These are phyloP conservation scores for Adelphocoris suturalis DNA, from an alignment of 2,888 invertebrate species.

Conservation along the genomic window DNA sequence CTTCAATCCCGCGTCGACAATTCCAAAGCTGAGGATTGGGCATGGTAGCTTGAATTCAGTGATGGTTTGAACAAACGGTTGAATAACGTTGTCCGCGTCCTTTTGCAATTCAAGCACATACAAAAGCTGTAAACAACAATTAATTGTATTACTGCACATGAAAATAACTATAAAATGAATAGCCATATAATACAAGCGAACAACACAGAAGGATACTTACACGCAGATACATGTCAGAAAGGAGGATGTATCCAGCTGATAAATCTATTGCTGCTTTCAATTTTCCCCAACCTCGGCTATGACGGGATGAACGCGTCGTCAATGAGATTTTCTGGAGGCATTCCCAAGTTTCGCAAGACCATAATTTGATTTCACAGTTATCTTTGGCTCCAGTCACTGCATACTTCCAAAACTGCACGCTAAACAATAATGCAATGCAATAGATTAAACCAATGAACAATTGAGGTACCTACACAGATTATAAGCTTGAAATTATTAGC, in stretches of 20 bases:
- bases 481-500: no score
- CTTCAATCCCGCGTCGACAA: slow-evolving; percentile 84
- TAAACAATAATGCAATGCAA: slow-evolving; percentile 77
- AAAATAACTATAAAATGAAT: no score
- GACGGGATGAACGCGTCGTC: slow-evolving; percentile 57
- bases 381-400: slow-evolving; percentile 93
- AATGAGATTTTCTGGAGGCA: slow-evolving; percentile 90
- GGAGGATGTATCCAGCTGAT: slow-evolving; percentile 90
- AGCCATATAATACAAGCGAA: no score
- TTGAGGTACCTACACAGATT: no score
- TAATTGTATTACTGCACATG: no score
- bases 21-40: slow-evolving; percentile 93
- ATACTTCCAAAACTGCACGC: slow-evolving; percentile 95
- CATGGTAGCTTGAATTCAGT: slow-evolving; percentile 93
- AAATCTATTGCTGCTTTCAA: slow-evolving; percentile 91
- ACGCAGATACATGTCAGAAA: slow-evolving; percentile 92
- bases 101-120: slow-evolving; percentile 89
- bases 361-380: slow-evolving; percentile 93
- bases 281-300: slow-evolving; percentile 74
- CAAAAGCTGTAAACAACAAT: slow-evolving; percentile 81
- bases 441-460: no score
- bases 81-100: slow-evolving; percentile 80
- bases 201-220: slow-evolving; percentile 77
- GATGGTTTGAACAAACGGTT: slow-evolving; percentile 86
- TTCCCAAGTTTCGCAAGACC: slow-evolving; percentile 97